Evolutionary conservation across 2,888 invertebrate genomes (phyloP), one percentile per base, ranked within the genome.

Genomic region (Nephrotoma flavescens): DNA sequence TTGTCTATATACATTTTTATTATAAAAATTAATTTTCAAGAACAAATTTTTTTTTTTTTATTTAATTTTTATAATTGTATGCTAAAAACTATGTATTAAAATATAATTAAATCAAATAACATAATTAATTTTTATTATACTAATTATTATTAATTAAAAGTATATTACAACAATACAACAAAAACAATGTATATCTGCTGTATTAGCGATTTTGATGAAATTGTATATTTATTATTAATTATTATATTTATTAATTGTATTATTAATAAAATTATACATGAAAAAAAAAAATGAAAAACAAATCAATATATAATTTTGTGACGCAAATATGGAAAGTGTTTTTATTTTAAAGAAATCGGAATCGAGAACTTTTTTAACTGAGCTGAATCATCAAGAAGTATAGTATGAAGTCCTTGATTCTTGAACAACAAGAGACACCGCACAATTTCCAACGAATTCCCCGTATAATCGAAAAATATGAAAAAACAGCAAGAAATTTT

Each of bases 301-400:
- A 83, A 83, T 83, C 83, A 83, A 83, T 83, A 83, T 83, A 83
- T 83, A 83, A 83, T 83, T 83, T 83, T 83, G 11, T 42, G 83
- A 41, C n/a, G 83, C 83, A 83, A 41, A 83, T 12, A 2, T 6
- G 31, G 2, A 2, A 31, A 31, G 31, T 31, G 31, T 31, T 31
- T 31, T 31, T 31, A 31, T 31, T 31, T 31, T 31, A 45, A 9
- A 11, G 12, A 45, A 45, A 45, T 11, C 12, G 4, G 12, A 45
- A 45, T 45, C 12, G 3, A 12, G 7, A 11, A 45, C 12, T n/a
- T 45, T n/a, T 45, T 9, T 44, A 9, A 0, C 4, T 45, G 4
- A 45, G 7, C 9, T 4, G 9, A 45, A 12, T 45, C 0, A 44
- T 45, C 19, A 19, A 19, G 2, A 31, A 2, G 31, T 31, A 31